Evolutionary conservation across 2,113 vertebrate species (phyloP), one percentile per base, ranked within the genome.

Genomic region (Chaetura pelagica): DNA sequence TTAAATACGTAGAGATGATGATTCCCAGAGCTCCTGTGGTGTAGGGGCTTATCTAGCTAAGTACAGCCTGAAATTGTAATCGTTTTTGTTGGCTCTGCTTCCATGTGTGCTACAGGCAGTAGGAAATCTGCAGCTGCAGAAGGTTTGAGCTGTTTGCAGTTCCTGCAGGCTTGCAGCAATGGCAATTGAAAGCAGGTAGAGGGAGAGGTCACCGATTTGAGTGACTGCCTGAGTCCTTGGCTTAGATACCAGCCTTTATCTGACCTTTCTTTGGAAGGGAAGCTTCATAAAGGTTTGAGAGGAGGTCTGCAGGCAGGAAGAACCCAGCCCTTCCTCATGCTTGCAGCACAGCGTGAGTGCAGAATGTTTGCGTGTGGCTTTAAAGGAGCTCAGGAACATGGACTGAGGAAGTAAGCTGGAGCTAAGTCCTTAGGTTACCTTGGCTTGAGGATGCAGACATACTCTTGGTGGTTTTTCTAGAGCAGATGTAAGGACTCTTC

Each of bases 1-100:
- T 49, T 29, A 32, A 87, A 58, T 4, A 5, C 0, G 0, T 4
- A 1, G 67, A 73, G 17, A 0, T 85, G 75, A n/a, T 30, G 71
- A n/a, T 86, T 80, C 75, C 66, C 57, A 35, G 92, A 54, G 84
- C 78, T 87, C 21, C 6, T 1, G 10, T 20, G 35, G 35, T 0
- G 1, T 5, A 63, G 61, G 66, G 49, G 64, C 48, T 76, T 29
- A 3, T 34, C 79, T 84, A 75, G 24, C 75, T 10, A 30, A 66
- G 68, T 10, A 63, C 18, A 54, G 46, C 44, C 78, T 83, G 74
- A 30, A 64, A 6, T 4, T 8, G 61, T 23, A 71, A 27, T 78
- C 1, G 4, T 7, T 74, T 63, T n/a, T 46, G 27, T 73, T 96
- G 80, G 40, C 72, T 83, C 46, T 2, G 1, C n/a, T 75, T 68